These are phyloP conservation scores for Gallinago paraguaiae DNA, from an alignment of 2,113 vertebrate species.

Conservation along the genomic window DNA sequence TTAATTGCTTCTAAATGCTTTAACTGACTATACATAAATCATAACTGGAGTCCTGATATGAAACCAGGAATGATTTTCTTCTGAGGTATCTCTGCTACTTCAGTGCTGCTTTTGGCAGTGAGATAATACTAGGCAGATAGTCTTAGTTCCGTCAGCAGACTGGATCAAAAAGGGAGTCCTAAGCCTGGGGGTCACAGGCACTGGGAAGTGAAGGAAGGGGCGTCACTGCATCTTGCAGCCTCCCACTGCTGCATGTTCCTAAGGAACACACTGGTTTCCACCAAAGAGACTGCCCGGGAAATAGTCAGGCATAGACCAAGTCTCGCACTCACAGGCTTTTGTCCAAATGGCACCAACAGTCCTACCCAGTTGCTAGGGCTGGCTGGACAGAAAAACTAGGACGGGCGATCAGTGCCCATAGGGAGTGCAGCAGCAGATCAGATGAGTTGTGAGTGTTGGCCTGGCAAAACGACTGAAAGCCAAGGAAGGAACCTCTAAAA, in stretches of 20 bases:
- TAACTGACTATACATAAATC: background rate
- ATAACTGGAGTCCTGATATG: background rate
- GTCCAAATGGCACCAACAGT: background rate
- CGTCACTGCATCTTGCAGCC: background rate
- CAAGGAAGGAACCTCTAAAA: background rate
- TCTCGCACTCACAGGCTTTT: background rate
- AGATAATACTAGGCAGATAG: background rate
- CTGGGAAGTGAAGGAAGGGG: background rate
- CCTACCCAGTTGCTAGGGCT: background rate
- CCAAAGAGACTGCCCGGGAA: background rate
- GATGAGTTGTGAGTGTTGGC: background rate
- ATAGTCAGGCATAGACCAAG: background rate
- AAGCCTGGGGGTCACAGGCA: background rate
- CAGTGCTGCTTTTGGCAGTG: background rate
- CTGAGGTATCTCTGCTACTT: background rate
- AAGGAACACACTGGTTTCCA: background rate
- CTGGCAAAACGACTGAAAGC: background rate
- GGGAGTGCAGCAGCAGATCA: background rate
- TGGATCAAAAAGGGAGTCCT: background rate
- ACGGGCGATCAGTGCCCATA: background rate
- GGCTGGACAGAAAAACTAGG: background rate
- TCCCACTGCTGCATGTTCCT: background rate
- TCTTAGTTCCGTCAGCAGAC: background rate
- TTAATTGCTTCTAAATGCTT: conserved; percentile 21
- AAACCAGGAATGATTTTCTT: background rate